Evolutionary conservation across 2,797 vertebrate species (phyloP).

Genomic region (Pteronotus mesoamericanus): DNA sequence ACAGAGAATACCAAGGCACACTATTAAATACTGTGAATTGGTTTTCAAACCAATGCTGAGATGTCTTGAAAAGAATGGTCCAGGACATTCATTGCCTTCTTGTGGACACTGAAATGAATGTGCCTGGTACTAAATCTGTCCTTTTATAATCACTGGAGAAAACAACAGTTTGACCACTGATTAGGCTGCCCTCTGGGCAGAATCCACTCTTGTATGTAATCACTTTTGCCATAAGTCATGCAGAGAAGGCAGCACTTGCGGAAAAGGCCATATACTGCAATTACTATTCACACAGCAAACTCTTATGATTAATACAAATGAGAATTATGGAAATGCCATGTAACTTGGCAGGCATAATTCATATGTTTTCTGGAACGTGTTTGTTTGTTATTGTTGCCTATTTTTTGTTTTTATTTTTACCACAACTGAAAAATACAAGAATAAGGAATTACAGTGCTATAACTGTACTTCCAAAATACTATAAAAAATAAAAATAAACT

Average conservation of each 20-base stretch:
- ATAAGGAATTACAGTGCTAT: not conserved
- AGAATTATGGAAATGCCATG: not conserved
- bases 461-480: not conserved
- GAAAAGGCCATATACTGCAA: not conserved
- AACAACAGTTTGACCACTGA: not conserved
- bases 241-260: not conserved
- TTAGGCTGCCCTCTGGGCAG: not conserved
- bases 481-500: conserved; percentile 3
- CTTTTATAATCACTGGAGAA: not conserved
- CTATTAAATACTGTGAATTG: conserved; percentile 22
- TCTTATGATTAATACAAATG: not conserved
- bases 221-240: not conserved
- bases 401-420: conserved; percentile 10
- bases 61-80: not conserved
- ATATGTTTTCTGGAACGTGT: not conserved
- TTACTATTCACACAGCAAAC: not conserved
- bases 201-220: not conserved
- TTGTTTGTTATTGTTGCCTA: not conserved
- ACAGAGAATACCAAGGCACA: not conserved
- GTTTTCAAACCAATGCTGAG: not conserved
- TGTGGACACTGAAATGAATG: conserved; percentile 20
- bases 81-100: not conserved
- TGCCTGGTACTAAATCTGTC: not conserved
- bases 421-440: not conserved
- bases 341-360: not conserved